These are phyloP conservation scores for Leptopilina boulardi DNA, from an alignment of 1,140 invertebrate genomes.

Conservation along the genomic window DNA sequence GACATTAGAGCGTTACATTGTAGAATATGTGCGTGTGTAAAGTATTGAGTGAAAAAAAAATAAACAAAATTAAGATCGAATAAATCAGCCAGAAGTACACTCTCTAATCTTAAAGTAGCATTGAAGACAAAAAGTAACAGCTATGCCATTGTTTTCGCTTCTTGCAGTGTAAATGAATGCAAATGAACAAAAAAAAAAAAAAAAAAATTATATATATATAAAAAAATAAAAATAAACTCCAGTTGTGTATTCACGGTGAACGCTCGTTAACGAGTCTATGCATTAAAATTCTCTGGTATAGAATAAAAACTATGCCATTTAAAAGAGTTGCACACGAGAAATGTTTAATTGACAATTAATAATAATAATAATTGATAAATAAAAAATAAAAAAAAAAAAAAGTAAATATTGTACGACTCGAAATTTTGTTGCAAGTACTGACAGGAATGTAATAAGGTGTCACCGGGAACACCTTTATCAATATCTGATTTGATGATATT, in stretches of 20 bases:
- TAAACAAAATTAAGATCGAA: slow-evolving; percentile 33
- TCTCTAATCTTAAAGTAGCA: slow-evolving; percentile 50
- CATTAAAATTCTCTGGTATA: slow-evolving; percentile 13
- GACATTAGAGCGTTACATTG: slow-evolving; percentile 66
- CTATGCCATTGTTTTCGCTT: slow-evolving; percentile 57
- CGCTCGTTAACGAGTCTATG: slow-evolving; percentile 22
- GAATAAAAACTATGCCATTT: slow-evolving; percentile 3
- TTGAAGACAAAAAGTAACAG: slow-evolving; percentile 46
- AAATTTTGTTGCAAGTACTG: slow-evolving; percentile 62
- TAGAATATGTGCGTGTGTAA: slow-evolving; percentile 57
- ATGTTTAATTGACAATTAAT: slow-evolving; percentile 3
- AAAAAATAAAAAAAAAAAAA: slow-evolving; percentile 28
- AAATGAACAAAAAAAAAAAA: slow-evolving; percentile 39
- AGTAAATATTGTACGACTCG: slow-evolving; percentile 48
- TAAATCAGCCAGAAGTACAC: slow-evolving; percentile 34
- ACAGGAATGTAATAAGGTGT: slow-evolving; percentile 64
- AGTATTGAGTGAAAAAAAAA: slow-evolving; percentile 44
- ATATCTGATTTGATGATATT: slow-evolving; percentile 74
- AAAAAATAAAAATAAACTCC: slow-evolving; percentile 22
- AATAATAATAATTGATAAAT: background rate
- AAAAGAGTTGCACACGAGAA: slow-evolving; percentile 1
- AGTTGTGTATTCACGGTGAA: slow-evolving; percentile 32
- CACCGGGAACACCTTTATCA: slow-evolving; percentile 65
- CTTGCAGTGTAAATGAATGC: slow-evolving; percentile 54
- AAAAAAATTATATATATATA: slow-evolving; percentile 10